These are phyloP conservation scores for Lemur catta DNA, from an alignment of 2,797 vertebrate genomes.

Conservation along the genomic window DNA sequence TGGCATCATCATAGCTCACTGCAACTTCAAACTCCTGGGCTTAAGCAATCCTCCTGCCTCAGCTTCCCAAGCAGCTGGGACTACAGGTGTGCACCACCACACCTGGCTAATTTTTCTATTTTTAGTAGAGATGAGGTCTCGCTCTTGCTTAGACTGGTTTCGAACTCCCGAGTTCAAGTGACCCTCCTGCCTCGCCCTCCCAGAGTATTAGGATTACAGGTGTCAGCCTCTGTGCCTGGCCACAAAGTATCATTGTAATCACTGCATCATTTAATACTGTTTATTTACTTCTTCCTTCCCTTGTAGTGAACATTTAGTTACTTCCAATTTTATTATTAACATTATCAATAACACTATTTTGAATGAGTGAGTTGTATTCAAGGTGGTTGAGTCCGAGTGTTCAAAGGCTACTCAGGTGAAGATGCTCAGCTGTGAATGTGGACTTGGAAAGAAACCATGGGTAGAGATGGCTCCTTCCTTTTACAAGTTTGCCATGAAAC, in stretches of 20 bases:
- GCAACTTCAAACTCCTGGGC: background rate
- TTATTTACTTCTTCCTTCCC: background rate
- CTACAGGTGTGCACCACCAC: background rate
- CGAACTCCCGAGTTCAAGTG: background rate
- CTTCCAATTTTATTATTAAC: slow-evolving; percentile 12
- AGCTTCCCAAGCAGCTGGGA: background rate
- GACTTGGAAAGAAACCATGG: background rate
- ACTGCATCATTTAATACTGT: background rate
- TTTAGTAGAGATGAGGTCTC: background rate
- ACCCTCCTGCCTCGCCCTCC: background rate
- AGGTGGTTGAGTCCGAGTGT: background rate
- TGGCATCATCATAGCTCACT: background rate
- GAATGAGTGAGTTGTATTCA: background rate
- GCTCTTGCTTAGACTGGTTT: background rate
- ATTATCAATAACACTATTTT: background rate
- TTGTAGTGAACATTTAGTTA: slow-evolving; percentile 29
- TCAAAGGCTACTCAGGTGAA: background rate
- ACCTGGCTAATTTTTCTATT: background rate
- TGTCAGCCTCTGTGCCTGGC: too few relatives aligned
- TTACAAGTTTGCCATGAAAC: background rate
- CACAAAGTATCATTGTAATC: slow-evolving; percentile 13
- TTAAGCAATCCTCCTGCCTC: background rate
- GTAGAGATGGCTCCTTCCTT: background rate
- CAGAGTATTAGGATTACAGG: background rate
- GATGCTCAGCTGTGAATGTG: background rate